Percentiles rank a stretch among this genome's conserved stretches.
phyloP scores from a whole-genome alignment of 2,113 vertebrate genomes.

The Chaetura pelagica region DNA sequence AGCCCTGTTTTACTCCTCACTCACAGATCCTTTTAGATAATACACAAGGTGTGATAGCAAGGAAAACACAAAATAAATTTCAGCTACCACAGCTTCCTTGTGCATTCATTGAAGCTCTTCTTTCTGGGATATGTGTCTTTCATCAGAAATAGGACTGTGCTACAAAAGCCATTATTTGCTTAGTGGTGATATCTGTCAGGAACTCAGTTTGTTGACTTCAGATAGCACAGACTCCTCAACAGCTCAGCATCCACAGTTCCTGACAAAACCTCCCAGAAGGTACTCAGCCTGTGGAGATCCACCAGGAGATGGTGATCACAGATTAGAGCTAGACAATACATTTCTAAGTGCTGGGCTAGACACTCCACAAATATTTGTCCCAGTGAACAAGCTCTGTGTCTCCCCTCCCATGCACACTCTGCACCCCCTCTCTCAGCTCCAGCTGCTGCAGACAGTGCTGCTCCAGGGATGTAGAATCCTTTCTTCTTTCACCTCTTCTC shows the following conservation, averaged over 20 bases:
- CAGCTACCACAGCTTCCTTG: neutral
- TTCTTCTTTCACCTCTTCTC: neutral
- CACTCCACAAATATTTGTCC: neutral
- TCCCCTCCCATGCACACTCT: accelerated
- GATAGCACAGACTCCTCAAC: neutral
- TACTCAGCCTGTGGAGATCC: neutral
- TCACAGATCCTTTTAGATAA: conserved; percentile 29
- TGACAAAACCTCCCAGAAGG: neutral
- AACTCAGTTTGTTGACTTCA: neutral
- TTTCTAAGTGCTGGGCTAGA: neutral
- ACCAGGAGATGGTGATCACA: neutral
- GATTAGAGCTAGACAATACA: neutral
- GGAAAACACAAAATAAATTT: neutral
- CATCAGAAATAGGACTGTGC: neutral
- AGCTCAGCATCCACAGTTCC: neutral
- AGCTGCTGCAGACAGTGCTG: neutral
- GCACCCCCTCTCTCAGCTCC: neutral
- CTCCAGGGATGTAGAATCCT: neutral
- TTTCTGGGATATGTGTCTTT: neutral
- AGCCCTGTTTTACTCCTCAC: conserved; percentile 34
- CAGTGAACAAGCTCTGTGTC: neutral
- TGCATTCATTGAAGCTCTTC: neutral
- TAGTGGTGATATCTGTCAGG: neutral
- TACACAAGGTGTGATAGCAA: neutral
- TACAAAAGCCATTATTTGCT: neutral